Percentiles rank a stretch among this genome's conserved stretches.
These are phyloP conservation scores for Orchestia grillus DNA, from an alignment of 1,140 invertebrate species.

Conservation along the genomic window DNA sequence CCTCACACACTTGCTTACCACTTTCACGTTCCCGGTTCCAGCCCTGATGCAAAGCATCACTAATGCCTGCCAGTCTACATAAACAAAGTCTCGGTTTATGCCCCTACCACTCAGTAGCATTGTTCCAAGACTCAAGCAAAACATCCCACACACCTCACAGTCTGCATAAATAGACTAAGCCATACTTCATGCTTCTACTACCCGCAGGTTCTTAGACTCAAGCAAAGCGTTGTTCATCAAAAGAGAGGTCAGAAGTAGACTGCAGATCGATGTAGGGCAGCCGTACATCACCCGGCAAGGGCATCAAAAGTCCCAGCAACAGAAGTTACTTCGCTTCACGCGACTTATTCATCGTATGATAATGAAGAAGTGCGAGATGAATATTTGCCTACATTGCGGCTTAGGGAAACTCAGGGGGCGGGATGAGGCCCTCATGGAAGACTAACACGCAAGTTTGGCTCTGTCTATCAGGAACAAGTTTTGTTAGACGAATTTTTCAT, in stretches of 20 bases:
- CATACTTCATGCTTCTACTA: background rate
- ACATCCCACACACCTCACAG: background rate
- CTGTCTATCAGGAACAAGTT: background rate
- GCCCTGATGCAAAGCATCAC: no score
- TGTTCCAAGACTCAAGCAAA: background rate
- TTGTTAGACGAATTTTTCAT: background rate
- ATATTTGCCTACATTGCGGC: background rate
- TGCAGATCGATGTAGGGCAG: background rate
- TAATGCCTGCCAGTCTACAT: background rate
- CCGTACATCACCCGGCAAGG: background rate
- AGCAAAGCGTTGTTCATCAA: background rate
- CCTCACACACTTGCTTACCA: no score
- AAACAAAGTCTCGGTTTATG: background rate
- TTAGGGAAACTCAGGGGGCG: background rate
- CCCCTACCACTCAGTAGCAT: background rate
- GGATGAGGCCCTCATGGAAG: background rate
- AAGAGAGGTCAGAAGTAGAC: background rate
- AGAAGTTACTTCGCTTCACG: background rate
- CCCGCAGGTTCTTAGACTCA: background rate
- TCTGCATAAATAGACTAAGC: background rate
- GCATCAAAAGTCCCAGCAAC: background rate
- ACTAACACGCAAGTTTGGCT: background rate
- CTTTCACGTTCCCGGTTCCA: no score
- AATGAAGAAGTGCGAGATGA: constrained; percentile 7
- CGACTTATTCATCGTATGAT: background rate